These are phyloP conservation scores for Panulirus ornatus DNA, from an alignment of 1,140 invertebrate species.

Conservation along the genomic window DNA sequence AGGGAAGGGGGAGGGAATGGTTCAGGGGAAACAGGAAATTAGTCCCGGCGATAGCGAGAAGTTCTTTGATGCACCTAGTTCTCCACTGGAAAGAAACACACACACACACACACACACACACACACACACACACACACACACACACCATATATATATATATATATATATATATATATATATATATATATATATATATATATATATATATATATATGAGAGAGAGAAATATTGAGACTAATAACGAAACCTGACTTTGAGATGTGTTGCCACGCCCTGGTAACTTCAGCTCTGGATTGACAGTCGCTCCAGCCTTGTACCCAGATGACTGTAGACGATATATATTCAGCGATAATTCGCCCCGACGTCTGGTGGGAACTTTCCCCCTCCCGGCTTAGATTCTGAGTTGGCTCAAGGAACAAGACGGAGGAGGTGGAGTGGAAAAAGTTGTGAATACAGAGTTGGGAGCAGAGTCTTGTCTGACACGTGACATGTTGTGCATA, in stretches of 20 bases:
- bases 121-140: too few relatives aligned
- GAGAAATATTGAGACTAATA: not conserved
- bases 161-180: constrained; percentile 20
- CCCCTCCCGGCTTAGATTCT: not conserved
- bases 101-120: too few relatives aligned
- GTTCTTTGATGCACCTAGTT: not conserved
- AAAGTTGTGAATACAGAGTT: too few relatives aligned
- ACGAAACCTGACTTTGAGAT: not conserved
- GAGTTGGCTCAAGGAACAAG: not conserved
- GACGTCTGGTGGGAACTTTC: not conserved
- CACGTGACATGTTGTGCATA: too few relatives aligned
- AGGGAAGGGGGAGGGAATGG: not conserved
- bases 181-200: constrained; percentile 20
- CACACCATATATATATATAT: too few relatives aligned
- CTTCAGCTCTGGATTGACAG: not conserved
- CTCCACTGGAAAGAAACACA: too few relatives aligned
- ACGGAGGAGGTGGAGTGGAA: too few relatives aligned
- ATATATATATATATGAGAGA: too few relatives aligned
- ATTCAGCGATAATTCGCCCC: too few relatives aligned
- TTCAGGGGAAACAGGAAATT: not conserved
- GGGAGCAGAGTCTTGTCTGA: too few relatives aligned
- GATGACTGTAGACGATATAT: too few relatives aligned
- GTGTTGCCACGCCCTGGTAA: not conserved
- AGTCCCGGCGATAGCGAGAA: not conserved
- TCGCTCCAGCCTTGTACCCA: too few relatives aligned